phyloP scores from a whole-genome alignment of 2,113 vertebrate species.

The Anguilla japonica region DNA sequence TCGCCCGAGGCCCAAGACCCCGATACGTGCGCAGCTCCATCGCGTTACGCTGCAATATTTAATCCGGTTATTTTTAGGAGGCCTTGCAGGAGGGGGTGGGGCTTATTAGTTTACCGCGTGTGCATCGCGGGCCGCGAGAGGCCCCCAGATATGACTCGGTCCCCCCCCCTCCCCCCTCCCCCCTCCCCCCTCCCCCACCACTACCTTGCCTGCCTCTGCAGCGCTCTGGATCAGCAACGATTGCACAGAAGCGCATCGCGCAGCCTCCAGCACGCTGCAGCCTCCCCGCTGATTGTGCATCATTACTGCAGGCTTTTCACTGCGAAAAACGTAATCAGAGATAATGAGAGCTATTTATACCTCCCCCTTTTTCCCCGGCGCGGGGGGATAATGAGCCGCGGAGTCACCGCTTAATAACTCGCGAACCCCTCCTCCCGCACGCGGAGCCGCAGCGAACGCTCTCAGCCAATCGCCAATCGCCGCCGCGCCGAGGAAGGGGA shows the following conservation, averaged over 20 bases:
- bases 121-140: not conserved
- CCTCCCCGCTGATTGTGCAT: not conserved
- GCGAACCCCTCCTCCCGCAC: not conserved
- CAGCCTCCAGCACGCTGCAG: not conserved
- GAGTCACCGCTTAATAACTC: constrained; percentile 23
- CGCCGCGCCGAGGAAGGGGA: not conserved
- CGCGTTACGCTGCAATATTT: not conserved
- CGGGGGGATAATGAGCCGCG: constrained; percentile 23
- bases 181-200: not conserved
- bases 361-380: not conserved
- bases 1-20: too few species aligned
- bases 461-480: constrained; percentile 6
- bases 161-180: not conserved
- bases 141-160: not conserved
- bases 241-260: not conserved
- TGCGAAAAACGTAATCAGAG: constrained; percentile 2
- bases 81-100: not conserved
- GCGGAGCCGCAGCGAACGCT: constrained; percentile 13
- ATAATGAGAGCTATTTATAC: constrained; percentile 19
- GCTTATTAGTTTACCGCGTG: not conserved
- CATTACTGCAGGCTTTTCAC: constrained; percentile 1
- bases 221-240: not conserved
- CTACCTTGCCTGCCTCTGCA: not conserved
- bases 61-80: not conserved
- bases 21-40: not conserved